Base-by-base conservation (phyloP, 2,888 invertebrate species). In the Caenorhabditis sp. region DNA sequence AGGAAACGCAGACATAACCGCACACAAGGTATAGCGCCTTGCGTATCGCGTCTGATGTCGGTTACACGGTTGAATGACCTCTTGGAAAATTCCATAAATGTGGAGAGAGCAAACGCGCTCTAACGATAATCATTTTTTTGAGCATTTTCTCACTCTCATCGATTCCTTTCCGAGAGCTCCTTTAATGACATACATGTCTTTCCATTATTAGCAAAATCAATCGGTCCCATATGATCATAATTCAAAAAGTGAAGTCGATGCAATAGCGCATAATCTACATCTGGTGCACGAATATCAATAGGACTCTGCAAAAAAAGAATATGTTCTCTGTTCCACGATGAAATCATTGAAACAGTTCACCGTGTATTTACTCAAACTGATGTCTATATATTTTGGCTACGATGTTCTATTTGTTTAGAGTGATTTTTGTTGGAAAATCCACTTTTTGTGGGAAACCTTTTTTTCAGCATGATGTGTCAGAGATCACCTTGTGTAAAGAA, bases 221-320 rank as follows among this genome's bases (percentile, higher is more conserved):
- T 79, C 3, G 60, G 55, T 1, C 84, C 85, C 19, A 73, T 58
- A 55, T 78, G 68, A 43, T 84, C 80, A 68, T 87, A 86, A 54
- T 85, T 77, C 37, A 81, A 62, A 64, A 87, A 87, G 50, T 81
- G 79, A 49, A 87, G 58, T 31, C 82, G 72, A 51, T 78, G 79
- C 17, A 84, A 55, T 3, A 77, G 67, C 5, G 81, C 69, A 50
- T 79, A 81, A 55, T 85, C 81, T 17, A 84, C 82, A 63, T 84
- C 82, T 21, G 69, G 67, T 37, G 83, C 69, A 17, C 83, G 81
- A 75, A 86, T 84, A 63, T 86, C 84, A 58, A 86, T 82, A 14
- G 86, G 86, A 43, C 85, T 84, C 77, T 86, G 83, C n/a, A 74
- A 70, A 43, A 23, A 8, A n/a, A 14, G 43, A 21, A 8, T 12